phyloP scores from a whole-genome alignment of 2,113 vertebrate species.

The Sphyrna mokarran region DNA sequence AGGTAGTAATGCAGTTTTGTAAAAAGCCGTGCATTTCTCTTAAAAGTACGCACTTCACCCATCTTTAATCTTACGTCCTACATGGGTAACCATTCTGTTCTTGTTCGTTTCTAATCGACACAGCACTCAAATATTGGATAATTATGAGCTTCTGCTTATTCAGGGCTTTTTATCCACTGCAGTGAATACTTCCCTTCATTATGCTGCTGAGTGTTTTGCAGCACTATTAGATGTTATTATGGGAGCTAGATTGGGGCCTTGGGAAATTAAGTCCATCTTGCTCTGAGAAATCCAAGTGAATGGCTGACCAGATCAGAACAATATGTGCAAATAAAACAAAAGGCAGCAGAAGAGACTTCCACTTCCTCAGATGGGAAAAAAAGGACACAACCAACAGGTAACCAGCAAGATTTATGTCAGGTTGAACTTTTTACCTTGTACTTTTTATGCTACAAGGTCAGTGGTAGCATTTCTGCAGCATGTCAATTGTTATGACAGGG shows the following conservation, averaged over 20 bases:
- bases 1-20: conserved; percentile 17
- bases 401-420: background rate
- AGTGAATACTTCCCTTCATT: conserved; percentile 32
- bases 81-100: conserved; percentile 43
- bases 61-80: conserved; percentile 44
- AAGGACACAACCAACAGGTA: background rate
- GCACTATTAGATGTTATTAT: background rate
- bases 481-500: background rate
- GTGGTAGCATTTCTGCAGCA: conserved; percentile 14
- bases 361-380: background rate
- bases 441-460: background rate
- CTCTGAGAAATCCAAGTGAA: background rate
- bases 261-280: conserved; percentile 45
- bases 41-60: background rate
- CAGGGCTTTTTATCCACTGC: conserved; percentile 46
- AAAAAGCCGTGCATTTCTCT: background rate
- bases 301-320: conserved; percentile 40
- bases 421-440: conserved; percentile 5
- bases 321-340: background rate
- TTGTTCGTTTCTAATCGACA: conserved; percentile 45
- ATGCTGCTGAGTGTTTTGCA: background rate
- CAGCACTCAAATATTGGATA: background rate
- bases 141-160: background rate
- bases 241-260: conserved; percentile 40
- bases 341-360: background rate